Base-by-base conservation (phyloP, 2,888 invertebrate species). In the Pyrgus malvae region DNA sequence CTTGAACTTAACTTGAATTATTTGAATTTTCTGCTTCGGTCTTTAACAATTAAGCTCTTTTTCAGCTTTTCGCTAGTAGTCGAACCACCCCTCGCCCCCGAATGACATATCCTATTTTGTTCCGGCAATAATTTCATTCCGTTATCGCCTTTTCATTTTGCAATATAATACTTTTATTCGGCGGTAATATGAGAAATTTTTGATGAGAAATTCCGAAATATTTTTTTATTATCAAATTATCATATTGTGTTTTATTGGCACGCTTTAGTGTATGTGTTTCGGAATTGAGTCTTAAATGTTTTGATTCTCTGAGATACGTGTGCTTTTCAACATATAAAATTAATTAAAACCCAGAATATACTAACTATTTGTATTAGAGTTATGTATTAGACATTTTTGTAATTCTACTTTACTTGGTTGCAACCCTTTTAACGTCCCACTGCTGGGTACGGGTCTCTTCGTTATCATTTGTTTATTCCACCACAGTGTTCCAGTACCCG, bases 61-160 rank as follows among this genome's bases (percentile, higher is more conserved):
- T n/a, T n/a, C 14, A 37, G 37, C 35, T 16, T n/a, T 3, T 35
- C 16, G 33, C 49, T 7, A 1, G 4, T 12, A 25, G 42, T 51
- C 2, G 3, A 31, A 25, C 41, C 21, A 11, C 1, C 6, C 37
- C 21, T 37, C 8, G 9, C 23, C 16, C 61, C 66, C 58, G 59
- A 64, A 72, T 68, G 71, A 76, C 74, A 72, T 68, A 72, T 67
- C 65, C 48, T 55, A 58, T 63, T 66, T 57, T 61, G 51, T 64
- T 62, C 60, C 59, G 67, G 76, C 74, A 70, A 83, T 84, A 77
- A 81, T 78, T 78, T 69, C 72, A 67, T 77, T 78, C 74, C 69
- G 70, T 77, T 78, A 83, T 79, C 76, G 78, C 73, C 72, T 74
- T 75, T 76, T 78, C 79, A 78, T 80, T 79, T 75, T 67, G 71